These are phyloP conservation scores for Clitarchus hookeri DNA, from an alignment of 2,888 invertebrate genomes.

Conservation along the genomic window DNA sequence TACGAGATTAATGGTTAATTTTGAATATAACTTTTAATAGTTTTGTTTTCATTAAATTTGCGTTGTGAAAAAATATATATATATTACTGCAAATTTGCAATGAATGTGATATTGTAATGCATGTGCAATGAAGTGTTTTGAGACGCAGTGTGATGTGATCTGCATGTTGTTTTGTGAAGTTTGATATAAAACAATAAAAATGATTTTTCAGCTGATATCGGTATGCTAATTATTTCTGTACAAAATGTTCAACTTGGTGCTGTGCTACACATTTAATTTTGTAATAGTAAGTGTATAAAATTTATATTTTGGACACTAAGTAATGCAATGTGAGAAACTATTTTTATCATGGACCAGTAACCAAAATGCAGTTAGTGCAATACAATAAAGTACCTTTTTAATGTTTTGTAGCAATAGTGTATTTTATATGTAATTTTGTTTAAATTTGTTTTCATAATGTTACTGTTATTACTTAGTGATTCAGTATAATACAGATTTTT, in stretches of 20 bases:
- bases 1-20: conserved; percentile 8
- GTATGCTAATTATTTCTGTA: conserved; percentile 8
- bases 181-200: background rate
- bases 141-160: background rate
- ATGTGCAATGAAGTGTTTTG: background rate
- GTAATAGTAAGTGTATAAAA: background rate
- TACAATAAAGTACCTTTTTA: conserved; percentile 3
- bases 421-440: background rate
- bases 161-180: conserved; percentile 10
- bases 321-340: background rate
- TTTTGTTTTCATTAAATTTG: background rate
- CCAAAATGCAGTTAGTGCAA: conserved; percentile 14
- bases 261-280: conserved; percentile 8
- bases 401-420: background rate
- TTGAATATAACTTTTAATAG: background rate
- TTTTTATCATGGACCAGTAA: conserved; percentile 5
- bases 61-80: background rate
- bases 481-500: background rate
- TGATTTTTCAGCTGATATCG: background rate
- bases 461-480: background rate
- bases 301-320: conserved; percentile 6
- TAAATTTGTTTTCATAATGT: background rate
- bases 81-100: background rate
- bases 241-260: background rate
- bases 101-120: conserved; percentile 10